Conservation (phyloP, 2,888 invertebrate species). For the Oscheius sp. region DNA sequence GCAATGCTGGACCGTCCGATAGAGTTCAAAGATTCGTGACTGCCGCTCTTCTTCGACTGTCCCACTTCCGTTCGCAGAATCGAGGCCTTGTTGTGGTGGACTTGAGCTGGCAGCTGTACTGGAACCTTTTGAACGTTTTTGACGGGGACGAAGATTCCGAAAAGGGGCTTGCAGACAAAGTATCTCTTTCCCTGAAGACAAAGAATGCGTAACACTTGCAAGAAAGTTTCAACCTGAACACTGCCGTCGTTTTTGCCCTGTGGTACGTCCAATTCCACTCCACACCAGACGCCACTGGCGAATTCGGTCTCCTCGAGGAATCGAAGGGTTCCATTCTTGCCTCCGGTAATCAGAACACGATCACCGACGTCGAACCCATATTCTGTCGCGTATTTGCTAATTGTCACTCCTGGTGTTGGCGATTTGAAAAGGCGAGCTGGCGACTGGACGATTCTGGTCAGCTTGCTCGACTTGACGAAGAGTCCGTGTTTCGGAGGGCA, state of each 20-base stretch:
- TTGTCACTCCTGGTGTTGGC: slow-evolving; percentile 30
- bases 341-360: slow-evolving; percentile 62
- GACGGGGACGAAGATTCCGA: slow-evolving; percentile 91
- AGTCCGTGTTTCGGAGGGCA: slow-evolving; percentile 46
- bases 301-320: slow-evolving; percentile 75
- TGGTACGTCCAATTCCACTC: slow-evolving; percentile 92
- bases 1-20: slow-evolving; percentile 78
- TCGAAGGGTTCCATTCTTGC: slow-evolving; percentile 74
- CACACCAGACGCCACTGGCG: slow-evolving; percentile 90
- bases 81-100: slow-evolving; percentile 62
- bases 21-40: slow-evolving; percentile 87
- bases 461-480: slow-evolving; percentile 50
- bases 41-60: slow-evolving; percentile 75
- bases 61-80: slow-evolving; percentile 44
- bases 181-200: slow-evolving; percentile 79
- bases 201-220: background rate
- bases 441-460: slow-evolving; percentile 38
- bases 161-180: slow-evolving; percentile 89
- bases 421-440: slow-evolving; percentile 29
- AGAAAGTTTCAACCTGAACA: slow-evolving; percentile 82
- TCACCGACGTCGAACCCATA: slow-evolving; percentile 61
- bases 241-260: slow-evolving; percentile 95
- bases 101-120: background rate
- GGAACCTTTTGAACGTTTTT: slow-evolving; percentile 81
- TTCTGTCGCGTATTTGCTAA: slow-evolving; percentile 39